phyloP scores from a whole-genome alignment of 2,888 invertebrate species.

The Lithophane ornitopus region DNA sequence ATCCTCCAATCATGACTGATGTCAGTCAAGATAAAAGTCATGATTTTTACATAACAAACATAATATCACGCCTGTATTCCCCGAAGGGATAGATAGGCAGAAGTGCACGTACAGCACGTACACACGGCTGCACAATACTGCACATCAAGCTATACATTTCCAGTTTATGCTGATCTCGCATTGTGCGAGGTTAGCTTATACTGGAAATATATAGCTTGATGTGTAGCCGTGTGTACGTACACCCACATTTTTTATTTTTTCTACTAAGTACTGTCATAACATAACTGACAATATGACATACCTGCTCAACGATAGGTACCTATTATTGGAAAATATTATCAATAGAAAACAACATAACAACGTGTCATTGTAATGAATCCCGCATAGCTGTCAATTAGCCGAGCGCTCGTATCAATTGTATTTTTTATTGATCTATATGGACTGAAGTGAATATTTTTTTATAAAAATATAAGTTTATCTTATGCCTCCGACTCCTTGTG shows the following conservation, averaged over 20 bases:
- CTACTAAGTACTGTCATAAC: background rate
- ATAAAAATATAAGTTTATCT: background rate
- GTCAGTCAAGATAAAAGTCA: too few relatives aligned
- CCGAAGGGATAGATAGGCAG: too few relatives aligned
- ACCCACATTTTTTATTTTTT: background rate
- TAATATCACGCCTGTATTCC: too few relatives aligned
- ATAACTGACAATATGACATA: background rate
- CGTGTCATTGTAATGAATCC: slow-evolving; percentile 43
- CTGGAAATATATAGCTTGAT: too few relatives aligned
- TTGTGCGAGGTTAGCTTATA: too few relatives aligned
- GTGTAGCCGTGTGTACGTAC: too few relatives aligned
- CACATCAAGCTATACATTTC: too few relatives aligned
- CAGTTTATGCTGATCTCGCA: too few relatives aligned
- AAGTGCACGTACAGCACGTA: too few relatives aligned
- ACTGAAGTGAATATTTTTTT: background rate
- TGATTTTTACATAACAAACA: too few relatives aligned
- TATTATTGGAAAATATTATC: slow-evolving; percentile 30
- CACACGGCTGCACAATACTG: too few relatives aligned
- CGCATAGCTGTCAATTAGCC: slow-evolving; percentile 53
- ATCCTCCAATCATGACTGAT: too few relatives aligned
- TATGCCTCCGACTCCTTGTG: background rate
- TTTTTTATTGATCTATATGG: slow-evolving; percentile 37
- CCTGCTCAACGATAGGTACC: background rate
- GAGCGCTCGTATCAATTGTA: slow-evolving; percentile 34
- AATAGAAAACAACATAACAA: slow-evolving; percentile 21